These are phyloP conservation scores for Greenwoodochromis staneri DNA, from an alignment of 2,113 vertebrate genomes.

Conservation along the genomic window DNA sequence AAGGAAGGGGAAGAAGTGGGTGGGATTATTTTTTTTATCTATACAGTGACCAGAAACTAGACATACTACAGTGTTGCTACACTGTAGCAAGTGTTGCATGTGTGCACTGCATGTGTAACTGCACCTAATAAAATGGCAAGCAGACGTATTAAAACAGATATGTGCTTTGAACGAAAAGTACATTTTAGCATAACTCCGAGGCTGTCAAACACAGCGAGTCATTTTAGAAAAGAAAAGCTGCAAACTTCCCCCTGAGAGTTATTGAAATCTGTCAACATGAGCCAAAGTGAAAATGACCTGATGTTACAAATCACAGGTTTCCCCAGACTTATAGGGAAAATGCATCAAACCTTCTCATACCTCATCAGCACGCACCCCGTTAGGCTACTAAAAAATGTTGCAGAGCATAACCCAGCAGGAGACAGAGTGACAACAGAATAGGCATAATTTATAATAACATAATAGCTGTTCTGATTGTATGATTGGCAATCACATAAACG, in stretches of 20 bases:
- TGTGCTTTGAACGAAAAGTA: neutral
- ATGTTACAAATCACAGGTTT: neutral
- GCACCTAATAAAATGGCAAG: neutral
- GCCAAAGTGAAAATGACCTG: neutral
- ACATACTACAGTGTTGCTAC: neutral
- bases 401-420: neutral
- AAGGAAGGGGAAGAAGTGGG: neutral
- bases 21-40: neutral
- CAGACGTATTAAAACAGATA: neutral
- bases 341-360: neutral
- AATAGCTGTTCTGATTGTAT: conserved; percentile 34
- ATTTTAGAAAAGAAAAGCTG: neutral
- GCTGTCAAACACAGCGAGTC: neutral
- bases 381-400: neutral
- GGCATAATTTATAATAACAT: conserved; percentile 11
- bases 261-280: neutral
- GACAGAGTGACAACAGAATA: neutral
- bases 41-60: neutral
- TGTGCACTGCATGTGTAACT: neutral
- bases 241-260: neutral
- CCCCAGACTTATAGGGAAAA: neutral
- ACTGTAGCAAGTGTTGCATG: neutral
- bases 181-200: neutral
- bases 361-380: neutral
- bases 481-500: conserved; percentile 33